Evolutionary conservation across 2,113 vertebrate genomes (phyloP).

Genomic region (Rostratula benghalensis): DNA sequence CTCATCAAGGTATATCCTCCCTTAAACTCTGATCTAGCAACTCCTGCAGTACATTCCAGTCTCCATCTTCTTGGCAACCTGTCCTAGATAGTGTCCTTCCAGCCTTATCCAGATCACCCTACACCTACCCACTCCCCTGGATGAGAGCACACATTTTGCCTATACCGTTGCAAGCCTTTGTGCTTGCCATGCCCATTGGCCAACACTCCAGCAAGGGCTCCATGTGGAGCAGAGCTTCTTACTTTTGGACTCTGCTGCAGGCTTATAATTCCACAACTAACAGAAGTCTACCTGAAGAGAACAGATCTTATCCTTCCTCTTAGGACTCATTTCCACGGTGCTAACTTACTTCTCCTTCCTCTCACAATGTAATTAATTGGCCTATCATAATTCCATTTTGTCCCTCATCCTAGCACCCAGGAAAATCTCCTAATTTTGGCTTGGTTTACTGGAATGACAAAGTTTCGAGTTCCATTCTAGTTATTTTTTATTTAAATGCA

Average conservation of each 20-base stretch:
- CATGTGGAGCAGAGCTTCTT: background rate
- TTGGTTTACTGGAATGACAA: background rate
- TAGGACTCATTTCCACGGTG: background rate
- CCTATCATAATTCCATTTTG: background rate
- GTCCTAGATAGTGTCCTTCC: background rate
- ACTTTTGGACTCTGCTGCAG: background rate
- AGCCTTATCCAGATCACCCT: background rate
- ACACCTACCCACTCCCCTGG: background rate
- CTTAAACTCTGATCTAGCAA: background rate
- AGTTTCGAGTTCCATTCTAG: background rate
- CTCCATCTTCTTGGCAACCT: background rate
- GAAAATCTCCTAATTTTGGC: background rate
- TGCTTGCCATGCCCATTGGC: fast-evolving
- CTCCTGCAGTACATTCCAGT: background rate
- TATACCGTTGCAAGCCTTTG: fast-evolving
- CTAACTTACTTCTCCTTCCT: background rate
- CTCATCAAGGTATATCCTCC: background rate
- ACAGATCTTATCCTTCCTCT: background rate
- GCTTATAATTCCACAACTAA: background rate
- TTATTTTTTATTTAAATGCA: background rate
- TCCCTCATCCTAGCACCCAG: background rate
- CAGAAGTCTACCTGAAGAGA: background rate
- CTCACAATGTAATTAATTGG: background rate
- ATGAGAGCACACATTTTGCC: background rate
- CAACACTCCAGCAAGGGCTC: background rate